Evolutionary conservation across 2,888 invertebrate genomes (phyloP).

Genomic region (Perizoma affinitatum): DNA sequence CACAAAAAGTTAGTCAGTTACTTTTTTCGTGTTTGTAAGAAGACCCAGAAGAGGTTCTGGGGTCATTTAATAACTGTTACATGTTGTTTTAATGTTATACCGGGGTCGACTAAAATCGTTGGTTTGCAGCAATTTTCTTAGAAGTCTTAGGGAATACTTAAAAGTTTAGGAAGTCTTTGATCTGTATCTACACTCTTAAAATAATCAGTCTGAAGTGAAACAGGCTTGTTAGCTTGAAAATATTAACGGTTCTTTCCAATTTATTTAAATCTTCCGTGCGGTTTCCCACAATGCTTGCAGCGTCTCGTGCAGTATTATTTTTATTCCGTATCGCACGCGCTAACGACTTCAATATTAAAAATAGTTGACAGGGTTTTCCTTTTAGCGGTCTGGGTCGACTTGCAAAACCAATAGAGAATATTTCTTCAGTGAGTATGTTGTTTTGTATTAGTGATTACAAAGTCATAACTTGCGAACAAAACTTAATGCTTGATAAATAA

Average conservation of each 20-base stretch:
- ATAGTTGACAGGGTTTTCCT: constrained; percentile 49
- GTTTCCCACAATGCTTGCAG: constrained; percentile 42
- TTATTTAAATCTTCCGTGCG: constrained; percentile 21
- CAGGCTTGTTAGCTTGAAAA: background rate
- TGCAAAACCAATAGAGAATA: constrained; percentile 7
- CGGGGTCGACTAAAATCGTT: too few species aligned
- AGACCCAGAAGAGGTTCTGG: too few species aligned
- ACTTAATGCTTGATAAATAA: too few species aligned
- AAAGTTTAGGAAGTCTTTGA: too few species aligned
- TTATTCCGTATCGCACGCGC: constrained; percentile 55
- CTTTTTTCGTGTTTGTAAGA: too few species aligned
- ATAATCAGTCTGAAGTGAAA: background rate
- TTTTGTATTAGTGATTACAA: background rate
- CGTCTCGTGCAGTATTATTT: constrained; percentile 54
- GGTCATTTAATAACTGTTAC: too few species aligned
- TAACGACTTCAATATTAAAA: constrained; percentile 58
- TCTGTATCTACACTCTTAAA: too few species aligned
- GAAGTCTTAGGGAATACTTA: too few species aligned
- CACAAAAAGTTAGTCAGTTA: too few species aligned
- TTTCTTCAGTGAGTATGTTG: background rate
- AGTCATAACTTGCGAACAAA: too few species aligned
- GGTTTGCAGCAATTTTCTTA: too few species aligned
- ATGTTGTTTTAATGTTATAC: too few species aligned
- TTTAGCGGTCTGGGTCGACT: constrained; percentile 26
- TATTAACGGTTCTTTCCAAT: constrained; percentile 14